Base-by-base conservation (phyloP, 2,888 invertebrate genomes). In the Brachypalpus laphriformis region DNA sequence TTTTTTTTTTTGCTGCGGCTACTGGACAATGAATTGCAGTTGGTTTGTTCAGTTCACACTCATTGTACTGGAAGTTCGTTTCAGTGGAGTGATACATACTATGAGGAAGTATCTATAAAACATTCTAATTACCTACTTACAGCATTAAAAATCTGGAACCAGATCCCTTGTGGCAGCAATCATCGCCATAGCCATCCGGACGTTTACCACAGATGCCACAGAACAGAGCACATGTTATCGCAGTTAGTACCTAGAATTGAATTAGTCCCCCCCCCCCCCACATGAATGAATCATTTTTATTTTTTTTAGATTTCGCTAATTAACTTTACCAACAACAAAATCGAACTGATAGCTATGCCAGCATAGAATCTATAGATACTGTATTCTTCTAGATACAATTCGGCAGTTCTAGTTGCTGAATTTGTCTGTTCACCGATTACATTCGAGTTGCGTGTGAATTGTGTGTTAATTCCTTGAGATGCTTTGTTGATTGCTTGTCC, bases 201-300 rank as follows among this genome's bases (percentile, higher is more conserved):
- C 97, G 94, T 92, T 97, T 96, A 57, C 98, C 98, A 92, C 97
- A 98, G 89, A 97, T 95, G 76, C 98, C 98, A 91, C 97, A 98
- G 89, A 97, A 93, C 71, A 98, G 93, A 1, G 98, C 98, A 90
- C 96, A 93, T 65, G 95, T 94, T 89, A 97, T 92, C 88, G 96
- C 94, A 68, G 94, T 89, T 31, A 96, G 93, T 31, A 97, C 94
- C 93, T 93, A 88, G 14, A 83, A 86, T n/a, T n/a, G n/a, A n/a
- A n/a, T n/a, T n/a, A n/a, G n/a, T n/a, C n/a, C n/a, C n/a, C n/a
- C n/a, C n/a, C n/a, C n/a, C n/a, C n/a, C n/a, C n/a, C n/a, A n/a
- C n/a, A n/a, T n/a, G n/a, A n/a, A n/a, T n/a, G n/a, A n/a, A n/a
- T n/a, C n/a, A n/a, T n/a, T n/a, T n/a, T n/a, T n/a, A n/a, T n/a